Evolutionary conservation across 2,888 invertebrate species (phyloP).

Genomic region (Bembecia ichneumoniformis): DNA sequence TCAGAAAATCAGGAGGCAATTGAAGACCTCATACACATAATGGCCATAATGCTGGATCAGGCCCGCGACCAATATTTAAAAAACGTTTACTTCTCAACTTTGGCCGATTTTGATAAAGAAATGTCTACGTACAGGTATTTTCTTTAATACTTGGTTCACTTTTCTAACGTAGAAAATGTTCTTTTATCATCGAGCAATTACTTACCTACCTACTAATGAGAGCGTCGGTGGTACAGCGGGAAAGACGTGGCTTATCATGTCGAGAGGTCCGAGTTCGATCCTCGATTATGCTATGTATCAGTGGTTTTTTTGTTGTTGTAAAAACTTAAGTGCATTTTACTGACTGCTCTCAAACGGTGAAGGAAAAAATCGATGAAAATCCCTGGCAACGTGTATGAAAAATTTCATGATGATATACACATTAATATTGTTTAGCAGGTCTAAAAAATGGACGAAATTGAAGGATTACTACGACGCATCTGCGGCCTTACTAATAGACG

Average conservation of each 20-base stretch:
- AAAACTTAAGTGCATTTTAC: too few relatives aligned
- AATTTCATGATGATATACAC: too few relatives aligned
- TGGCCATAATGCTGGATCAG: constrained; percentile 76
- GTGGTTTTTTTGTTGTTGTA: too few relatives aligned
- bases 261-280: too few relatives aligned
- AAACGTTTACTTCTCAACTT: constrained; percentile 27
- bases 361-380: too few relatives aligned
- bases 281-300: too few relatives aligned
- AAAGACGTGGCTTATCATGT: too few relatives aligned
- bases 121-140: constrained; percentile 40
- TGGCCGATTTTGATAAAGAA: constrained; percentile 41
- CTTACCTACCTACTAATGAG: too few relatives aligned
- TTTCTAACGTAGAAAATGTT: too few relatives aligned
- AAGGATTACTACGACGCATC: constrained; percentile 72
- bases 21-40: constrained; percentile 75
- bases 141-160: neutral
- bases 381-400: too few relatives aligned
- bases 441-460: constrained; percentile 60
- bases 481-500: constrained; percentile 71
- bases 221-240: too few relatives aligned
- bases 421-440: constrained; percentile 21
- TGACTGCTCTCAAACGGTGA: too few relatives aligned
- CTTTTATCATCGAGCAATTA: neutral
- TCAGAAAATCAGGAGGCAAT: constrained; percentile 52
- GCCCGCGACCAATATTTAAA: constrained; percentile 72